Evolutionary conservation across 1,140 invertebrate species (phyloP).

Genomic region (Eubasilissa regina): DNA sequence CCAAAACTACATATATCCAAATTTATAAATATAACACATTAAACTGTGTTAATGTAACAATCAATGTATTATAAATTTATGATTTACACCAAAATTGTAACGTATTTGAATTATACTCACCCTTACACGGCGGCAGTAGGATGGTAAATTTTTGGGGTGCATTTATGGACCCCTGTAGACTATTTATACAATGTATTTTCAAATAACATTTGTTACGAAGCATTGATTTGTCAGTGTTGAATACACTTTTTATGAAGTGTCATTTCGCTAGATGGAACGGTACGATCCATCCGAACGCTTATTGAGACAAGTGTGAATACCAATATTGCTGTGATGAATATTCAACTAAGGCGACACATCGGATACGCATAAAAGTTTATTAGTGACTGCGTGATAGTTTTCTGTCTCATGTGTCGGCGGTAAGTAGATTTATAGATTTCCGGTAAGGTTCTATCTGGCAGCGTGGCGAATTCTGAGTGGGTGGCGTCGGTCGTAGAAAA

Average conservation of each 20-base stretch:
- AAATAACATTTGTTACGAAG: no score
- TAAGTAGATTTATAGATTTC: conserved; percentile 1
- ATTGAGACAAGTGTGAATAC: conserved; percentile 39
- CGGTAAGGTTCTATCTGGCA: conserved; percentile 9
- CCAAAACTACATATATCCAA: no score
- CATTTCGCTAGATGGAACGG: background rate
- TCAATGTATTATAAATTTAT: no score
- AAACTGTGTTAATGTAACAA: no score
- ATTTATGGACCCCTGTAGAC: no score
- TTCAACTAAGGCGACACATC: conserved; percentile 4
- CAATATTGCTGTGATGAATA: conserved; percentile 28
- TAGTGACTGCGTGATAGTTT: background rate
- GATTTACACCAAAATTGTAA: no score
- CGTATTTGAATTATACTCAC: no score
- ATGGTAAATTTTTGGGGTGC: no score
- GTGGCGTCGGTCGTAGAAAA: background rate
- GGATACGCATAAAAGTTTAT: background rate
- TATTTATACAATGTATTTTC: no score
- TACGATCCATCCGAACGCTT: background rate
- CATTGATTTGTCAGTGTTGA: background rate
- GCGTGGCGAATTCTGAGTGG: background rate
- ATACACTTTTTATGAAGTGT: conserved; percentile 3
- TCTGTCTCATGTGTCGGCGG: conserved; percentile 5
- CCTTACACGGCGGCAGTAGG: no score
- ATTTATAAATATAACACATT: no score